Evolutionary conservation across 2,113 vertebrate genomes (phyloP).

Genomic region (Apistogramma diplotaenia): DNA sequence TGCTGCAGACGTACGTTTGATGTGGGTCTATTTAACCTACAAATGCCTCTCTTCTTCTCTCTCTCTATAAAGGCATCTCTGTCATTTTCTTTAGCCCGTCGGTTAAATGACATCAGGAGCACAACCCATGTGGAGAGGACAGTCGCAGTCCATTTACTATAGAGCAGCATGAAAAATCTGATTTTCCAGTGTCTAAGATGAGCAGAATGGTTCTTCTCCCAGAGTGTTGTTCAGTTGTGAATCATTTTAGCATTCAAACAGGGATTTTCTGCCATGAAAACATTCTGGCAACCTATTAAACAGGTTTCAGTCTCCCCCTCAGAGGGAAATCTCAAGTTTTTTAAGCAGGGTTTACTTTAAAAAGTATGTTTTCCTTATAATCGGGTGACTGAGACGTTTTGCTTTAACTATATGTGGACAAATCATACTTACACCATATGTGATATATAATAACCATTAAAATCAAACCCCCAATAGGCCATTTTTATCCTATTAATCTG

Average conservation of each 20-base stretch:
- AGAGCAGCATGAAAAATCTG: not conserved
- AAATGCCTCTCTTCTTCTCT: not conserved
- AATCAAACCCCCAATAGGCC: too few species aligned
- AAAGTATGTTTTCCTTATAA: not conserved
- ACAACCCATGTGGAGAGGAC: not conserved
- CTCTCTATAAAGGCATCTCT: not conserved
- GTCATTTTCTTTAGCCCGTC: too few species aligned
- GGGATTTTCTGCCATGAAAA: too few species aligned
- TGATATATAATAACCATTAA: too few species aligned
- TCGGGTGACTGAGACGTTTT: not conserved
- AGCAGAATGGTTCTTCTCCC: not conserved
- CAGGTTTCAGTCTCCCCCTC: too few species aligned
- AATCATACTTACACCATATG: too few species aligned
- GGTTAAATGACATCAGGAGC: not conserved
- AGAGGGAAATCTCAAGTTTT: not conserved
- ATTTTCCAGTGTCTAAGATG: not conserved
- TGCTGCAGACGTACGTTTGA: not conserved
- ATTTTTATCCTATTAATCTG: accelerated
- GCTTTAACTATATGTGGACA: not conserved
- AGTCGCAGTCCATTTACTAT: not conserved
- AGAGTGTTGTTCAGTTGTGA: too few species aligned
- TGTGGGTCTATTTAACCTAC: not conserved
- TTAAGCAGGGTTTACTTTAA: not conserved
- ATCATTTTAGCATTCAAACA: too few species aligned
- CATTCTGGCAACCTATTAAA: not conserved